phyloP scores from a whole-genome alignment of 2,888 invertebrate species.

The Disparrhopalites patrizii region DNA sequence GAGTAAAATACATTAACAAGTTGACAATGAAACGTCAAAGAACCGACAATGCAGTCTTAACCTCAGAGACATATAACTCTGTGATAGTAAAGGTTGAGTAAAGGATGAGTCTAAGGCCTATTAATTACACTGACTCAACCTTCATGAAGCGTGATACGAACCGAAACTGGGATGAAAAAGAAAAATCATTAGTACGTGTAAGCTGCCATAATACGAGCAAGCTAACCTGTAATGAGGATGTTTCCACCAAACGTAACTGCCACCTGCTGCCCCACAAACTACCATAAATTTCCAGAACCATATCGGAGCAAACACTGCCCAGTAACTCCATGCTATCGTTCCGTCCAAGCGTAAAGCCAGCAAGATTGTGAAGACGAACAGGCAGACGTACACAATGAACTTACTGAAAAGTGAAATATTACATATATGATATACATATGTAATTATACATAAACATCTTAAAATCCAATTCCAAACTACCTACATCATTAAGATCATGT shows the following conservation, averaged over 20 bases:
- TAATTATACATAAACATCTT: not conserved
- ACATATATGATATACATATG: constrained; percentile 21
- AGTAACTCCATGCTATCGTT: constrained; percentile 86
- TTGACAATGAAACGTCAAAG: too few species aligned
- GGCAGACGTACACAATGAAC: constrained; percentile 90
- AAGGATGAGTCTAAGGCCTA: too few species aligned
- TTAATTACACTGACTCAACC: too few species aligned
- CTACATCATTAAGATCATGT: not conserved
- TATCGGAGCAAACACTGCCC: constrained; percentile 92
- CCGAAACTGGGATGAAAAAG: not conserved
- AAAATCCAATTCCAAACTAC: not conserved
- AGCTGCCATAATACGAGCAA: not conserved
- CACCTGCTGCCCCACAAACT: constrained; percentile 81
- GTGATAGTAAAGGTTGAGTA: too few species aligned
- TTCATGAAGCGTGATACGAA: too few species aligned
- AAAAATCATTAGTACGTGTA: not conserved
- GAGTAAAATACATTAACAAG: too few species aligned
- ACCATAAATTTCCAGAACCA: constrained; percentile 97
- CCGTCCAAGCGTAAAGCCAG: constrained; percentile 87
- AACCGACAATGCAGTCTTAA: too few species aligned
- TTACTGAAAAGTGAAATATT: constrained; percentile 90
- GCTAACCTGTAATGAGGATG: constrained; percentile 93
- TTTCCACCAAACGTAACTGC: constrained; percentile 92
- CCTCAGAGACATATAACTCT: too few species aligned
- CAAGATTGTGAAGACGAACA: constrained; percentile 84